Evolutionary conservation across 2,113 vertebrate species (phyloP), one percentile per base, ranked within the genome.

Genomic region (Nothobranchius furzeri): DNA sequence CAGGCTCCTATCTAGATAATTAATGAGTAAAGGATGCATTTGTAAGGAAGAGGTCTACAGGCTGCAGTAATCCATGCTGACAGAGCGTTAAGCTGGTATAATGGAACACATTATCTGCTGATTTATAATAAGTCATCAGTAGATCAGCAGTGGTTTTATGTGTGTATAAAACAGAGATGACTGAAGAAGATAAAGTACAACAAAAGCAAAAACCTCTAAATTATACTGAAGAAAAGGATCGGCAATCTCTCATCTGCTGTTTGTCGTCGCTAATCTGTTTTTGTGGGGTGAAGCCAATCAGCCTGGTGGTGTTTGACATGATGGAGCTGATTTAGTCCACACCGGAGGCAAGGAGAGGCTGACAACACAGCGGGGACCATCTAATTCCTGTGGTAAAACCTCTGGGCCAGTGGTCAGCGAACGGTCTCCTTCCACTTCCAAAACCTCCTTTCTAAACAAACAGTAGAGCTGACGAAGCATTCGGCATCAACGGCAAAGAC

Each of bases 381-480:
- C 56, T 40, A 53, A 71, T 79, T 74, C 72, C 51, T 74, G 70
- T 40, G 75, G 75, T 73, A 69, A 64, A 68, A 40, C 57, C 42
- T 63, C 64, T 37, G 60, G 67, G 54, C 68, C 61, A 63, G 60
- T 40, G 46, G 70, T 70, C 77, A 69, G 68, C 36, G 66, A 66
- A 70, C 46, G 57, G 60, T 73, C 76, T 82, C 60, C 15, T 47
- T 78, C 56, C 51, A 70, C 64, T 82, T 78, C 56, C 79, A 70
- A 81, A 87, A 85, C 72, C 68, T 49, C 52, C 67, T 76, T 68
- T 83, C 68, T 85, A 84, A 90, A 91, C 88, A 93, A 91, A 91
- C 76, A 76, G 70, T 69, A 15, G 9, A 51, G 64, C 79, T 83
- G 82, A 78, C 88, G 88, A 91, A 70, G 70, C 81, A 90, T 82